A percentile compares a stretch with the other conserved stretches of the same genome.
phyloP scores from a whole-genome alignment of 1,140 invertebrate genomes.

The Drosophila suzukii region DNA sequence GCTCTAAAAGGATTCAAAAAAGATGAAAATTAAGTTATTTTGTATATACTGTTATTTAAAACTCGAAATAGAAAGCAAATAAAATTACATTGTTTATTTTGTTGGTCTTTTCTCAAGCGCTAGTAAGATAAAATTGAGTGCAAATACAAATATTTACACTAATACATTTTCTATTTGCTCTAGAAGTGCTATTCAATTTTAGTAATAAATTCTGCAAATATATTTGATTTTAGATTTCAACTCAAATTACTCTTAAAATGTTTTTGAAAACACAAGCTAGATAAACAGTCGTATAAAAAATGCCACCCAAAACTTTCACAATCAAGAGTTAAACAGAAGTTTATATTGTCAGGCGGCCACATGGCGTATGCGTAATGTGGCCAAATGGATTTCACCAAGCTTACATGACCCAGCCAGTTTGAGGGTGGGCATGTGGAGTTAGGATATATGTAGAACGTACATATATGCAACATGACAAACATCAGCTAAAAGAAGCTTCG shows the following conservation, averaged over 20 bases:
- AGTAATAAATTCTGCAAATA: background rate
- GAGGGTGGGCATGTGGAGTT: background rate
- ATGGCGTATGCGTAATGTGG: slow-evolving; percentile 69
- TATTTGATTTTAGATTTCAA: slow-evolving; percentile 9
- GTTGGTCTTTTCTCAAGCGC: no score
- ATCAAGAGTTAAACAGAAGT: slow-evolving; percentile 10
- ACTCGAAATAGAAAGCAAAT: no score
- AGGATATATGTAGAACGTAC: background rate
- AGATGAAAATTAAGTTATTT: no score
- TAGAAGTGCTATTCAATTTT: no score
- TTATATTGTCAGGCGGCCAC: slow-evolving; percentile 38
- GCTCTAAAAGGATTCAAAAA: no score
- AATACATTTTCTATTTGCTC: no score
- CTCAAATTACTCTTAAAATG: slow-evolving; percentile 15
- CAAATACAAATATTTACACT: no score
- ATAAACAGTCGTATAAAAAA: slow-evolving; percentile 7
- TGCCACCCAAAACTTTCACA: slow-evolving; percentile 9
- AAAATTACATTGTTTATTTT: no score
- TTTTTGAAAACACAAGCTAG: slow-evolving; percentile 4
- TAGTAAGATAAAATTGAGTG: no score
- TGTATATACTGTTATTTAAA: no score
- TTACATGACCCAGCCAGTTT: slow-evolving; percentile 18
- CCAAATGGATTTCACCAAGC: slow-evolving; percentile 47
- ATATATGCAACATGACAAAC: slow-evolving; percentile 18
- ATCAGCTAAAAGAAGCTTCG: slow-evolving; percentile 9